These are phyloP conservation scores for Catharus fuscescens DNA, from an alignment of 2,113 vertebrate species.

Conservation along the genomic window DNA sequence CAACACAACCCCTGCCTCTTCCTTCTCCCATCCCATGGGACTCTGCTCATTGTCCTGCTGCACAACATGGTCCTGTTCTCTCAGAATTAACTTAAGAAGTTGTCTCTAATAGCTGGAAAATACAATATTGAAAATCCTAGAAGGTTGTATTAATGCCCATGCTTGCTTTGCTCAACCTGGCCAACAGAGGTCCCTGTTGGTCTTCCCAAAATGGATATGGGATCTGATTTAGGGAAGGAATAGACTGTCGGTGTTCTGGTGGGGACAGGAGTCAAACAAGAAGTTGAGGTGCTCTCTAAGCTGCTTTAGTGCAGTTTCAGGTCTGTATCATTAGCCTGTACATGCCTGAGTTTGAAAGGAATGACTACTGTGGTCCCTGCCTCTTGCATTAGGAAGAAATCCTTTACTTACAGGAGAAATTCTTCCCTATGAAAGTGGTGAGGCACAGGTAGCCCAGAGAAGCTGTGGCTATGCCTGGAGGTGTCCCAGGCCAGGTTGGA, in stretches of 20 bases:
- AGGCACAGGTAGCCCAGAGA: neutral
- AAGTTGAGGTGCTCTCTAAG: neutral
- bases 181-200: constrained; percentile 37
- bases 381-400: neutral
- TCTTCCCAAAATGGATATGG: neutral
- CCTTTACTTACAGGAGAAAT: neutral
- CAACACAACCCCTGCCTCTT: neutral
- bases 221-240: neutral
- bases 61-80: neutral
- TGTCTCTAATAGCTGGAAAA: neutral
- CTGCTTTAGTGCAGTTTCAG: neutral
- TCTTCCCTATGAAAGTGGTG: fast-evolving
- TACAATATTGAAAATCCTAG: neutral
- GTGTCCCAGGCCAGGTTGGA: neutral
- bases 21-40: neutral
- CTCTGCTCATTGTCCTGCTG: neutral
- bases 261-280: neutral
- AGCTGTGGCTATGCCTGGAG: neutral
- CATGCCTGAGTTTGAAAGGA: neutral
- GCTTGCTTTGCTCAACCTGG: neutral
- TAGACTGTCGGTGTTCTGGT: neutral
- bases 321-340: neutral
- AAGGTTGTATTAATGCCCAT: neutral
- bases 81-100: neutral
- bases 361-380: neutral